Conservation (phyloP, 2,888 invertebrate species). For the Habrosyne pyritoides region DNA sequence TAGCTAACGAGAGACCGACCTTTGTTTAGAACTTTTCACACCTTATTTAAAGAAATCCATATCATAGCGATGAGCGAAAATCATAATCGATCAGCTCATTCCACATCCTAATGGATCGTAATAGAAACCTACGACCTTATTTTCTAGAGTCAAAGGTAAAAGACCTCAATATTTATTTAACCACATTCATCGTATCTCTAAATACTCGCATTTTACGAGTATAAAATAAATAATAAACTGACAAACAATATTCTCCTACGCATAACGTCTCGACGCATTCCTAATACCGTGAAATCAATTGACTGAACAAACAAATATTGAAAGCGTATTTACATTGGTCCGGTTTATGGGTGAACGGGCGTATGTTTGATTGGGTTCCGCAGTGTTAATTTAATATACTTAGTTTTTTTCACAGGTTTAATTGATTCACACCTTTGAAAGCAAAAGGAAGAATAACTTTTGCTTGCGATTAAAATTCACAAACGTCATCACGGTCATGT, state of each 20-base stretch:
- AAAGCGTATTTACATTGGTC: neutral
- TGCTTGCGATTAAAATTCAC: too few relatives aligned
- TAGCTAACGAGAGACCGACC: too few relatives aligned
- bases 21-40: too few relatives aligned
- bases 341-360: neutral
- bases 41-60: too few relatives aligned
- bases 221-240: neutral
- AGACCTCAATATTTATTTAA: neutral
- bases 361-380: constrained; percentile 21
- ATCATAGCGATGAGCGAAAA: too few relatives aligned
- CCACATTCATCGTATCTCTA: neutral
- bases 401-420: too few relatives aligned
- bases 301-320: constrained; percentile 34
- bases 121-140: too few relatives aligned
- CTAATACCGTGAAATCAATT: constrained; percentile 36
- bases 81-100: too few relatives aligned
- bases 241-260: constrained; percentile 14
- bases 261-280: constrained; percentile 15
- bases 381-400: constrained; percentile 8
- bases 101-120: too few relatives aligned
- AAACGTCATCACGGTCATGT: too few relatives aligned
- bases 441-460: neutral
- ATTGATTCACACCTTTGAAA: neutral
- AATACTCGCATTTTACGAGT: neutral
- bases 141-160: neutral